Evolutionary conservation across 2,113 vertebrate species (phyloP).

Genomic region (Choloepus hoffmanni): DNA sequence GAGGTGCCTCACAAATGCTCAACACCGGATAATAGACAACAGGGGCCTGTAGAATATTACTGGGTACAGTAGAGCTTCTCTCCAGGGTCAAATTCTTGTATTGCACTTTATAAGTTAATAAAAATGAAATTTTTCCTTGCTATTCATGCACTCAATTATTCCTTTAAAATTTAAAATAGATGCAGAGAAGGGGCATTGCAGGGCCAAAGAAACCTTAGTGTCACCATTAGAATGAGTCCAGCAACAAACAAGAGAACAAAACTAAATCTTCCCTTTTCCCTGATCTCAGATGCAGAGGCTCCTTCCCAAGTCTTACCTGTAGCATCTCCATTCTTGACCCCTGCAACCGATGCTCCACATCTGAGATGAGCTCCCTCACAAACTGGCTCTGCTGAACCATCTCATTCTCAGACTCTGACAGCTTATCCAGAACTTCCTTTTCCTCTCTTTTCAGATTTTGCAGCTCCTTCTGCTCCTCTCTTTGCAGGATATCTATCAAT

Average conservation of each 20-base stretch:
- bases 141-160: not conserved
- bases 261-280: not conserved
- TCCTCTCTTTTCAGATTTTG: slow-evolving; percentile 52
- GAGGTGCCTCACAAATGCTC: not conserved
- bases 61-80: not conserved
- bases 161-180: not conserved
- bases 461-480: slow-evolving; percentile 62
- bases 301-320: slow-evolving; percentile 54
- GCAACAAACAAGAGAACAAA: not conserved
- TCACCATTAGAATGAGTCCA: not conserved
- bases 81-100: not conserved
- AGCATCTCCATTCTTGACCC: slow-evolving; percentile 42
- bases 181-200: not conserved
- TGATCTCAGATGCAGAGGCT: not conserved
- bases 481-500: slow-evolving; percentile 55
- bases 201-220: not conserved
- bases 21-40: not conserved
- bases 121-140: not conserved
- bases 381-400: slow-evolving; percentile 54
- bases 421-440: not conserved
- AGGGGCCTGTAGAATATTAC: not conserved
- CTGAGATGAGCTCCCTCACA: slow-evolving; percentile 61
- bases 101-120: not conserved
- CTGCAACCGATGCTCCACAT: not conserved
- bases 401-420: slow-evolving; percentile 27